Base-by-base conservation (phyloP, 2,888 invertebrate species). In the Trissolcus brochymenae region DNA sequence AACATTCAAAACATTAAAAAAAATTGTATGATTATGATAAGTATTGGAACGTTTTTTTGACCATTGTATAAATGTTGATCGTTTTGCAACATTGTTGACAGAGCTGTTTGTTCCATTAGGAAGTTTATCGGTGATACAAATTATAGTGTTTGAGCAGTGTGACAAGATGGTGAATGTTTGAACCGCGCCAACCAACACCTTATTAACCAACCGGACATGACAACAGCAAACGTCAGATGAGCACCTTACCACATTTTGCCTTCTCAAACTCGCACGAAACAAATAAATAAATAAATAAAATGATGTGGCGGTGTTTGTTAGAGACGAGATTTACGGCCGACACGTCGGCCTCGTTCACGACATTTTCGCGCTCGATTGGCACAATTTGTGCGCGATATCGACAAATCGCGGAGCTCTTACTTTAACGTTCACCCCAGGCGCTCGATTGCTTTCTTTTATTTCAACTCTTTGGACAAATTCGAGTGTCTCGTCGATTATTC, bases 121-220 rank as follows among this genome's bases (percentile, higher is more conserved):
- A 35, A 35, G 35, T 35, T 35, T 35, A 35, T 35, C 1, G 11
- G 6, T 35, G 35, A 35, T 35, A 35, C 9, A 35, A 35, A 35
- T 7, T 9, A 9, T 1, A 35, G 35, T 35, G 35, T 35, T 35
- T 35, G 35, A 35, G 35, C 35, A 35, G 35, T 35, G 11, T 35
- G 9, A 35, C 35, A 9, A 35, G 35, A 35, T 46, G 46, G n/a
- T 54, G n/a, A 40, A 46, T 43, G 51, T 59, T 57, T 43, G 50
- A 65, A 68, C 54, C 76, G 76, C 82, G 76, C 81, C 77, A 79
- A 81, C 83, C 80, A 83, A 83, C 83, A 82, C 82, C 83, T 82
- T 81, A 81, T 79, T 80, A 82, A 83, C 83, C 81, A 83, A 83
- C 81, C 70, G 65, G 53, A 59, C 43, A 40, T 56, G 61, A 57